Percentiles rank a stretch among this genome's conserved stretches.
phyloP scores from a whole-genome alignment of 2,797 vertebrate species.

The Muraenolepis orangiensis region DNA sequence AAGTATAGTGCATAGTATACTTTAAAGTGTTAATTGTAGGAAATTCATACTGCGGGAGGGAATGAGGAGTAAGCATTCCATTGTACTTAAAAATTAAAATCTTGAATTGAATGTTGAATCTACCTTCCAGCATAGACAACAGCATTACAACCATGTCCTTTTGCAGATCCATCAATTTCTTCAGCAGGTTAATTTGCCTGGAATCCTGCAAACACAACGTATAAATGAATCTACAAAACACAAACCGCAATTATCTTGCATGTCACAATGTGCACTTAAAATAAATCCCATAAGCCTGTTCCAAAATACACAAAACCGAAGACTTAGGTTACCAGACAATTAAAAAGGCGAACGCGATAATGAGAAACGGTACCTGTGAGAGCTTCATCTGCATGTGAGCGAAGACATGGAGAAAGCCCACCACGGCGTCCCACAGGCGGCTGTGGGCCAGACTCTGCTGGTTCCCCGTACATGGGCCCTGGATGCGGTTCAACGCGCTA shows the following conservation, averaged over 20 bases:
- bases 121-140: slow-evolving; percentile 95
- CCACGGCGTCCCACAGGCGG: slow-evolving; percentile 92
- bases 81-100: too few species aligned
- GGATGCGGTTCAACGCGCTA: slow-evolving; percentile 11
- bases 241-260: too few species aligned
- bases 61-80: too few species aligned
- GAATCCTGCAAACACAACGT: slow-evolving; percentile 77
- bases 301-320: neutral
- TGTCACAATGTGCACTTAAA: neutral
- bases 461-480: slow-evolving; percentile 94
- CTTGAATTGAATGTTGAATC: too few species aligned
- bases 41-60: too few species aligned
- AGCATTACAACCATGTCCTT: slow-evolving; percentile 98
- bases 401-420: slow-evolving; percentile 96
- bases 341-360: slow-evolving; percentile 2
- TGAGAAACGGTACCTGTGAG: slow-evolving; percentile 78
- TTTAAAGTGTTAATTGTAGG: too few species aligned
- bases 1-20: too few species aligned
- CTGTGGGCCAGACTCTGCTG: slow-evolving; percentile 94
- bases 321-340: neutral
- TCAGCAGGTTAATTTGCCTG: slow-evolving; percentile 90
- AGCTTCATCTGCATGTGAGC: slow-evolving; percentile 98
- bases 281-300: neutral
- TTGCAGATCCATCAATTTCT: slow-evolving; percentile 93
- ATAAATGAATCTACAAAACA: neutral